A percentile compares a stretch with the other conserved stretches of the same genome.
These are phyloP conservation scores for Zelleria hepariella DNA, from an alignment of 2,888 invertebrate genomes.

Conservation along the genomic window DNA sequence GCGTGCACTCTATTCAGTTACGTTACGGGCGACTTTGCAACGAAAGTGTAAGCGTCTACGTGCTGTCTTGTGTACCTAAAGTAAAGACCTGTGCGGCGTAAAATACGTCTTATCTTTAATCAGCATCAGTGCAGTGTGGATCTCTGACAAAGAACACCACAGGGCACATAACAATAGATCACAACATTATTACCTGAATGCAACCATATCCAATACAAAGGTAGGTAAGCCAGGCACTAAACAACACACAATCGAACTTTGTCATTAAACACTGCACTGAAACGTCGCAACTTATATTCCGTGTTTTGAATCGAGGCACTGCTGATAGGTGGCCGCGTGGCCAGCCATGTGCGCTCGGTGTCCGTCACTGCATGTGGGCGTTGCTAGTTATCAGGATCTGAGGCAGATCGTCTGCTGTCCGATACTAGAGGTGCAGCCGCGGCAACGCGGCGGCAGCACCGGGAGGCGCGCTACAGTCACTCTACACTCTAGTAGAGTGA, in stretches of 20 bases:
- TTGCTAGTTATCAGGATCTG: neutral
- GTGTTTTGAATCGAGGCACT: neutral
- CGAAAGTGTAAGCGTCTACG: too few relatives aligned
- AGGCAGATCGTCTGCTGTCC: neutral
- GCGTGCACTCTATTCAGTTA: too few relatives aligned
- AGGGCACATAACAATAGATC: slow-evolving; percentile 3
- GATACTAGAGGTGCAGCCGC: neutral
- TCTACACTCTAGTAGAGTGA: neutral
- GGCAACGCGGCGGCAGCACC: neutral
- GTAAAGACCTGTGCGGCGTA: neutral
- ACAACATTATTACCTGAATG: slow-evolving; percentile 33
- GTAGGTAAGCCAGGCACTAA: slow-evolving; percentile 20
- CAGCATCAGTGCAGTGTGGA: neutral
- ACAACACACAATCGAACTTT: slow-evolving; percentile 26
- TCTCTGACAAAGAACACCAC: neutral
- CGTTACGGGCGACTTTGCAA: too few relatives aligned
- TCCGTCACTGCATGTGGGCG: neutral
- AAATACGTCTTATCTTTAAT: neutral
- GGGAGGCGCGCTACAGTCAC: neutral
- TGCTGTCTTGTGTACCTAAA: neutral
- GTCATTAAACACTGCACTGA: slow-evolving; percentile 31
- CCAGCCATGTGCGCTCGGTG: neutral
- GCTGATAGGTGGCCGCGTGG: neutral
- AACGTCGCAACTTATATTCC: slow-evolving; percentile 23
- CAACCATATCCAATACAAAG: slow-evolving; percentile 37